Evolutionary conservation across 2,888 invertebrate genomes (phyloP).

Genomic region (Volucella inflata): DNA sequence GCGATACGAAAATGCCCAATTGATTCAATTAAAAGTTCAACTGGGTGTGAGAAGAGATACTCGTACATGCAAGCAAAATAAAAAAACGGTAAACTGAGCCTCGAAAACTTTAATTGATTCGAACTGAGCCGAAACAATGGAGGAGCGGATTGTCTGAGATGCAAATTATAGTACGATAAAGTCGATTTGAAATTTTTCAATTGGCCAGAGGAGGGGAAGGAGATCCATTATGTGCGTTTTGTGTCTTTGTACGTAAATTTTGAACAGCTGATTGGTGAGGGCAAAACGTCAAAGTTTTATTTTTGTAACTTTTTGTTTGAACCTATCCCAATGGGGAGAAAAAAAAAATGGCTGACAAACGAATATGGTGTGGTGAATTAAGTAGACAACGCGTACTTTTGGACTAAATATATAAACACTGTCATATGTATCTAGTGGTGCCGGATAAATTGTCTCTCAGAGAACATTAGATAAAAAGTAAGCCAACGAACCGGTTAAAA

Average conservation of each 20-base stretch:
- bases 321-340: conserved; percentile 18
- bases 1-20: conserved; percentile 51
- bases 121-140: conserved; percentile 44
- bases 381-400: no score
- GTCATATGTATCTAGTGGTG: no score
- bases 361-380: no score
- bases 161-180: conserved; percentile 3
- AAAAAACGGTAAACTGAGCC: conserved; percentile 14
- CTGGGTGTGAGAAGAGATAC: conserved; percentile 35
- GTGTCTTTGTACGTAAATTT: neutral
- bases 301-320: neutral
- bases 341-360: no score
- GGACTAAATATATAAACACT: no score
- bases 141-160: conserved; percentile 27
- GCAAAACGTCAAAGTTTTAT: neutral
- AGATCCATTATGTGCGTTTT: neutral
- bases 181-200: conserved; percentile 3
- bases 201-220: neutral
- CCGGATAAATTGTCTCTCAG: no score
- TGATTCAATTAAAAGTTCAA: conserved; percentile 71
- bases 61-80: neutral
- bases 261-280: conserved; percentile 26
- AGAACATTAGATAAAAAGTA: no score
- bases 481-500: no score
- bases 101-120: conserved; percentile 51